Evolutionary conservation across 2,888 invertebrate genomes (phyloP).

Genomic region (Steinernema hermaphroditum): DNA sequence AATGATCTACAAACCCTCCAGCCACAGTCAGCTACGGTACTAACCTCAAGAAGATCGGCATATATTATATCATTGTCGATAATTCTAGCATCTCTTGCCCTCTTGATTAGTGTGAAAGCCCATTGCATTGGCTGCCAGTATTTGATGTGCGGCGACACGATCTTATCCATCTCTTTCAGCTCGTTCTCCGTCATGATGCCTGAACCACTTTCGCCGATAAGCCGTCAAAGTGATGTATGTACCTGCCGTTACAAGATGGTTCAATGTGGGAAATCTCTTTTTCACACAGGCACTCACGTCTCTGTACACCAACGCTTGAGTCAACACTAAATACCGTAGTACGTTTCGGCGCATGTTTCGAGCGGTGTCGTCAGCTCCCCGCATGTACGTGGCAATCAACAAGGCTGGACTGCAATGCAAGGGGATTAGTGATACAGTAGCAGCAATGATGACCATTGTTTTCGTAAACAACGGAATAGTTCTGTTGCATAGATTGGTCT

Average conservation of each 20-base stretch:
- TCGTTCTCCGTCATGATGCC: constrained; percentile 62
- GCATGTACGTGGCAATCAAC: constrained; percentile 53
- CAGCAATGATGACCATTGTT: too few species aligned
- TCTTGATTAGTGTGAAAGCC: constrained; percentile 46
- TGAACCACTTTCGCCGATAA: background rate
- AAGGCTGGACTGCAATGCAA: constrained; percentile 55
- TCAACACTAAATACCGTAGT: constrained; percentile 58
- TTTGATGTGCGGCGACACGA: constrained; percentile 56
- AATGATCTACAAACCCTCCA: too few species aligned
- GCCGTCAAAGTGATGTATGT: background rate
- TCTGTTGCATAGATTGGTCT: too few species aligned
- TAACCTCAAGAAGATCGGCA: constrained; percentile 55
- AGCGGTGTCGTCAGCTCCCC: constrained; percentile 51
- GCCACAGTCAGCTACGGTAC: too few species aligned
- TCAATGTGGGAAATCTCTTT: constrained; percentile 62
- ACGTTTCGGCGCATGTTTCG: constrained; percentile 56
- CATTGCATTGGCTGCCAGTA: constrained; percentile 65
- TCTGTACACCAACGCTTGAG: constrained; percentile 52
- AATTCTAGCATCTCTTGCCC: constrained; percentile 43
- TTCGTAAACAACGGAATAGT: too few species aligned
- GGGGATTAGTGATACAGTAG: background rate
- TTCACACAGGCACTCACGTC: constrained; percentile 60
- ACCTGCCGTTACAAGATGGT: constrained; percentile 62
- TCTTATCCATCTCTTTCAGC: constrained; percentile 57
- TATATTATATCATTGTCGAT: constrained; percentile 59